These are phyloP conservation scores for Uropsilus gracilis DNA, from an alignment of 2,113 vertebrate genomes.

Conservation along the genomic window DNA sequence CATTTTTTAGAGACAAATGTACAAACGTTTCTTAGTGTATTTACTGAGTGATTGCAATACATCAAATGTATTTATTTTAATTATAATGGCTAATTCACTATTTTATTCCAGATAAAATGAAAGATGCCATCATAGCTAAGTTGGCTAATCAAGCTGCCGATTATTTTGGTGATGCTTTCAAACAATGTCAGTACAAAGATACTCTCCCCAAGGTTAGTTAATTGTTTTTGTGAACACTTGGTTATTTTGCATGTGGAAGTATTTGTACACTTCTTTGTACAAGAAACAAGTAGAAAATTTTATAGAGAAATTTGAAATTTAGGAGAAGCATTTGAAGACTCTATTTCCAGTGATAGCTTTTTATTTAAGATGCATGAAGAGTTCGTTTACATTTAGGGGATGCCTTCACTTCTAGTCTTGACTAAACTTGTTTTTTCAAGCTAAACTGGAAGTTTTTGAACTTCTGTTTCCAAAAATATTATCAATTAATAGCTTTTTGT, in stretches of 20 bases:
- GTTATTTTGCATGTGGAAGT: constrained; percentile 40
- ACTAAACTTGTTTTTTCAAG: constrained; percentile 77
- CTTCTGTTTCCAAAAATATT: constrained; percentile 54
- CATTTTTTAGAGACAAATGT: not conserved
- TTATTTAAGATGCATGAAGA: constrained; percentile 53
- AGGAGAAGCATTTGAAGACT: constrained; percentile 39
- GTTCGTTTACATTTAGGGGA: constrained; percentile 32
- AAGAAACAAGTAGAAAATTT: constrained; percentile 45
- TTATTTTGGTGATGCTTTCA: constrained; percentile 97
- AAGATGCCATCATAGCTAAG: constrained; percentile 97
- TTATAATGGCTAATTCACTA: not conserved
- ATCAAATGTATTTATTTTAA: constrained; percentile 8
- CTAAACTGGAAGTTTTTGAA: constrained; percentile 72
- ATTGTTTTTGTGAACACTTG: constrained; percentile 11
- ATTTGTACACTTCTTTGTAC: not conserved
- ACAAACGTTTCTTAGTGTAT: not conserved
- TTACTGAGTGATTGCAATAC: not conserved
- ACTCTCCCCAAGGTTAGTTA: constrained; percentile 97
- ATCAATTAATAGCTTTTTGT: constrained; percentile 10
- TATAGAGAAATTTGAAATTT: constrained; percentile 18
- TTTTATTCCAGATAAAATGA: constrained; percentile 94
- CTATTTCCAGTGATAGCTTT: constrained; percentile 46
- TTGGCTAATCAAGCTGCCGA: constrained; percentile 98
- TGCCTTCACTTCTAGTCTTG: constrained; percentile 69
- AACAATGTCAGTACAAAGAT: constrained; percentile 99